Evolutionary conservation across 2,113 vertebrate genomes (phyloP).

Genomic region (Suricata suricatta): DNA sequence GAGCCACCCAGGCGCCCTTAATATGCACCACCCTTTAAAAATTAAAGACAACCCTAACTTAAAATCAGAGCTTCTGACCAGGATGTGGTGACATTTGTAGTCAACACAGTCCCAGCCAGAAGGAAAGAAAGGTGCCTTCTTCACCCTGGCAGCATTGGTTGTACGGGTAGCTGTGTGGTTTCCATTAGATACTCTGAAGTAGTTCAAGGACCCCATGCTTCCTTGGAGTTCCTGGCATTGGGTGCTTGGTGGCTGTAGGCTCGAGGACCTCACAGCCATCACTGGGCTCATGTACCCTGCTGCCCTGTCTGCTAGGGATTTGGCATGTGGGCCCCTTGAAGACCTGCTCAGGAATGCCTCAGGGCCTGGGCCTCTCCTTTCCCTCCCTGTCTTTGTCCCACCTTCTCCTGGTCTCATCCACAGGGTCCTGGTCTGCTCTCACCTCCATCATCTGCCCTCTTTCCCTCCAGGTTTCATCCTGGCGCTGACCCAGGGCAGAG

Average conservation of each 20-base stretch:
- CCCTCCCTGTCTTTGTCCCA: neutral
- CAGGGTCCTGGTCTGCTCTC: neutral
- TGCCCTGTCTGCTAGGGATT: neutral
- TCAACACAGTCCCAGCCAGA: neutral
- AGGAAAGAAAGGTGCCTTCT: neutral
- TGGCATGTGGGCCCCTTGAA: neutral
- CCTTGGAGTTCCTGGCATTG: neutral
- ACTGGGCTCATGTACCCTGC: neutral
- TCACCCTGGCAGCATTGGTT: neutral
- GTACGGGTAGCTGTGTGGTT: neutral
- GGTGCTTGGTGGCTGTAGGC: neutral
- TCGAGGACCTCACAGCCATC: neutral
- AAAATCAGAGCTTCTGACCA: neutral
- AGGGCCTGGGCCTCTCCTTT: neutral
- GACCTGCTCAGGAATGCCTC: neutral
- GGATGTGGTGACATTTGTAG: neutral
- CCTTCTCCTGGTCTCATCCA: neutral
- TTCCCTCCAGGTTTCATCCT: constrained; percentile 87
- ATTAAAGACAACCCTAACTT: neutral
- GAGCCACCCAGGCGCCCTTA: neutral
- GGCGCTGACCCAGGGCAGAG: constrained; percentile 81
- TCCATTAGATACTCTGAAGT: neutral
- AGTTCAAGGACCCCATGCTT: neutral
- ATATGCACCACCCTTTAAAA: neutral
- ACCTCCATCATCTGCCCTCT: neutral